Evolutionary conservation across 23 tunicate genomes (phyloP), one percentile per base, ranked within the genome.

Genomic region (Botrylloides violaceus): DNA sequence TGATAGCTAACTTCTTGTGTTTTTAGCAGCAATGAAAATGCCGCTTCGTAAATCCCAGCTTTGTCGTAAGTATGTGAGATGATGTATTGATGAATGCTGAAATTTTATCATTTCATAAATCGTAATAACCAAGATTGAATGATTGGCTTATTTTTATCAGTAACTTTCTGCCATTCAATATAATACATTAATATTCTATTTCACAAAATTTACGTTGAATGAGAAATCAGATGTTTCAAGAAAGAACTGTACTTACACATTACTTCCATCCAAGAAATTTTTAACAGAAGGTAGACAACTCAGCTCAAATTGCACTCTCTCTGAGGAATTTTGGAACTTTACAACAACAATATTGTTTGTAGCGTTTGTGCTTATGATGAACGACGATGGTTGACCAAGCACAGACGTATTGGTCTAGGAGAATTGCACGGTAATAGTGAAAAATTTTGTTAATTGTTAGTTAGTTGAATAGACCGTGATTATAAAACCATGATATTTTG

Each of bases 331-430:
- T 19, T 68, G 28, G 37, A 68, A 68, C 37, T 36, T 43, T 19
- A 28, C 74, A 4, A 56, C 57, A 1, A 68, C 58, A 37, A 68
- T 43, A 37, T 39, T 68, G 0, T 28, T 23, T 23, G 74, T n/a
- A 1, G 74, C 74, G 29, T 68, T 68, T 21, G 74, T 68, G 56
- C 58, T 43, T 32, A 68, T n/a, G 0, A 68, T 37, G 74, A 68
- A 68, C 9, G 58, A 37, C 1, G 74, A 37, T 37, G 74, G 74
- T 68, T 43, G 27, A 4, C 74, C 74, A 27, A 68, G 25, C 23
- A 68, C 37, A 38, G 74, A 68, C 36, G 28, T 43, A 22, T 68
- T 68, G 9, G 74, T 43, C 74, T 68, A 43, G n/a, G n/a, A n/a
- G n/a, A n/a, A n/a, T n/a, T n/a, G n/a, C n/a, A n/a, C n/a, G n/a